Evolutionary conservation across 64 coral and sea anemone genomes (phyloP).

Genomic region (Dendrophyllia cribrosa): DNA sequence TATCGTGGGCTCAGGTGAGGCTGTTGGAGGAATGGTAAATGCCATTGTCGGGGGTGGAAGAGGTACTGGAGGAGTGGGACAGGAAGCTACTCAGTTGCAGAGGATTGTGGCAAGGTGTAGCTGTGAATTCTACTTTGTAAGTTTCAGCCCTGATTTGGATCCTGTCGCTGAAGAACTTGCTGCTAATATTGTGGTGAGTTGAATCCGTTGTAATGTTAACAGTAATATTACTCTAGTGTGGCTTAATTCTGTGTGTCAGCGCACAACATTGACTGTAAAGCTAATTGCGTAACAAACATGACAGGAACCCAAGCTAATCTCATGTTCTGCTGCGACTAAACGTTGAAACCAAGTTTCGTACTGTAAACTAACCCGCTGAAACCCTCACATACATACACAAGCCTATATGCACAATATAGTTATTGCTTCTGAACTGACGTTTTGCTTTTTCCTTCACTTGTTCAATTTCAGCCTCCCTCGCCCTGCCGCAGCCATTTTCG

Average conservation of each 20-base stretch:
- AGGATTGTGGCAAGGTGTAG: slow-evolving; percentile 92
- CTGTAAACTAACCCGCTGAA: too few species aligned
- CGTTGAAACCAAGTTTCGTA: too few species aligned
- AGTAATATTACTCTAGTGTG: too few species aligned
- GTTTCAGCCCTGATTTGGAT: slow-evolving; percentile 88
- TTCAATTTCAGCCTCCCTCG: slow-evolving; percentile 77
- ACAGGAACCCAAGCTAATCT: too few species aligned
- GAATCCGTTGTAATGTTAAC: neutral
- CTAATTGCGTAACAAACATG: too few species aligned
- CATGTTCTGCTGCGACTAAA: too few species aligned
- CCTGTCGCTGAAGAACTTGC: slow-evolving; percentile 78
- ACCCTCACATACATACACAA: too few species aligned
- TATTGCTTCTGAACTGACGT: too few species aligned
- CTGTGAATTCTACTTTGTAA: slow-evolving; percentile 94
- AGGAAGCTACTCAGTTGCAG: slow-evolving; percentile 88
- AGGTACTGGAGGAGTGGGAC: slow-evolving; percentile 13
- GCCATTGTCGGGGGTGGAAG: slow-evolving; percentile 34
- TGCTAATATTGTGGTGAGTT: slow-evolving; percentile 78
- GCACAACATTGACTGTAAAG: too few species aligned
- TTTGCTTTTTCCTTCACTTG: neutral
- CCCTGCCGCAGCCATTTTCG: slow-evolving; percentile 71
- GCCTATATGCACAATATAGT: too few species aligned
- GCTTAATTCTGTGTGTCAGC: too few species aligned
- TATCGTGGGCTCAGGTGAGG: slow-evolving; percentile 93
- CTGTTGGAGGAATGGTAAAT: slow-evolving; percentile 86